Conservation (phyloP, 2,797 vertebrate genomes). For the Ficedula albicollis region DNA sequence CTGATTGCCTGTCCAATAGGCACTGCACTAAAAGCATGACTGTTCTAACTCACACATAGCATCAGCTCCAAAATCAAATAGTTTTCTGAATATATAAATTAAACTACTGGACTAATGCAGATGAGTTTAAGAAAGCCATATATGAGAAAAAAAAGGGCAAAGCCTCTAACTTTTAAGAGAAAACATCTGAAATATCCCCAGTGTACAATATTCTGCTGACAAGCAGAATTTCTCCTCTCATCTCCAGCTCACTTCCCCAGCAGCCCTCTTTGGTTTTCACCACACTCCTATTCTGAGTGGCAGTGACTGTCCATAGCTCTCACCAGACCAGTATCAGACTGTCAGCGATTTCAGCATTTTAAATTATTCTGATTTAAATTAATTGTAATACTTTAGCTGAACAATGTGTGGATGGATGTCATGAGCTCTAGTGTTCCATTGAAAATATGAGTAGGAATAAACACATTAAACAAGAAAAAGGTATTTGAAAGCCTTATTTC, state of each 20-base stretch:
- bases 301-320: background rate
- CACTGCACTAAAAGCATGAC: background rate
- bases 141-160: background rate
- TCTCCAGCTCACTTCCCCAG: background rate
- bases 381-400: background rate
- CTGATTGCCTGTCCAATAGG: background rate
- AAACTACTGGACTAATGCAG: background rate
- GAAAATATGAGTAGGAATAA: background rate
- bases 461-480: background rate
- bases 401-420: accelerated
- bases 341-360: background rate
- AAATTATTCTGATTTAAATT: background rate
- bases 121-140: background rate
- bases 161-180: background rate
- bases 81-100: background rate
- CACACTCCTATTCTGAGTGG: background rate
- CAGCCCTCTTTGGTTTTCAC: background rate
- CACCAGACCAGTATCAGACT: background rate
- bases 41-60: background rate
- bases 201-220: background rate
- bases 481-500: background rate
- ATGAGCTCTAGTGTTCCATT: accelerated
- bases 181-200: background rate
- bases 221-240: background rate
- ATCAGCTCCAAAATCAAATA: background rate